These are phyloP conservation scores for Glaucidium brasilianum DNA, from an alignment of 2,113 vertebrate species.

Conservation along the genomic window DNA sequence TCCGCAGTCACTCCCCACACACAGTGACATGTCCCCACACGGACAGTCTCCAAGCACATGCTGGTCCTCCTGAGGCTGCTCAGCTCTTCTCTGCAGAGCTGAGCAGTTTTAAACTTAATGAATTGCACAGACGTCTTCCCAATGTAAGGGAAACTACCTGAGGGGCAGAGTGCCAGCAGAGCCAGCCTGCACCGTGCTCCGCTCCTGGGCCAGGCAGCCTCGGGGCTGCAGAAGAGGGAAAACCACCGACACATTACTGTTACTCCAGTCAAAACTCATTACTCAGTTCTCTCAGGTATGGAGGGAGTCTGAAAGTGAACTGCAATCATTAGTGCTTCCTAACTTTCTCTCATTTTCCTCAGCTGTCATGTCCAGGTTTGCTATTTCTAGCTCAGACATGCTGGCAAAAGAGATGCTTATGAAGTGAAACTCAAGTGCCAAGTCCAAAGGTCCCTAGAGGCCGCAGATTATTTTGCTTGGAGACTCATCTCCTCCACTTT, in stretches of 20 bases:
- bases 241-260: neutral
- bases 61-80: neutral
- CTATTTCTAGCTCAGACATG: neutral
- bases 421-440: neutral
- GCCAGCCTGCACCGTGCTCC: accelerated
- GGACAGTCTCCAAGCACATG: accelerated
- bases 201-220: neutral
- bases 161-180: neutral
- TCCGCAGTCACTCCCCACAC: accelerated
- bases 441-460: neutral
- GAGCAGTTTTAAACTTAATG: neutral
- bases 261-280: neutral
- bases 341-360: neutral
- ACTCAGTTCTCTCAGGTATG: neutral
- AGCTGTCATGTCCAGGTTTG: neutral
- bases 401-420: neutral
- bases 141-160: accelerated
- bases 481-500: neutral
- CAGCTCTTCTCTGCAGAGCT: neutral
- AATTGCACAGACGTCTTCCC: neutral
- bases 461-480: neutral
- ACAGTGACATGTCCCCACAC: accelerated
- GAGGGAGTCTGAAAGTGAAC: neutral
- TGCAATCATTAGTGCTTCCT: neutral
- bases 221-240: neutral